These are phyloP conservation scores for Pachycephus smyrnensis DNA, from an alignment of 2,888 invertebrate species.

Conservation along the genomic window DNA sequence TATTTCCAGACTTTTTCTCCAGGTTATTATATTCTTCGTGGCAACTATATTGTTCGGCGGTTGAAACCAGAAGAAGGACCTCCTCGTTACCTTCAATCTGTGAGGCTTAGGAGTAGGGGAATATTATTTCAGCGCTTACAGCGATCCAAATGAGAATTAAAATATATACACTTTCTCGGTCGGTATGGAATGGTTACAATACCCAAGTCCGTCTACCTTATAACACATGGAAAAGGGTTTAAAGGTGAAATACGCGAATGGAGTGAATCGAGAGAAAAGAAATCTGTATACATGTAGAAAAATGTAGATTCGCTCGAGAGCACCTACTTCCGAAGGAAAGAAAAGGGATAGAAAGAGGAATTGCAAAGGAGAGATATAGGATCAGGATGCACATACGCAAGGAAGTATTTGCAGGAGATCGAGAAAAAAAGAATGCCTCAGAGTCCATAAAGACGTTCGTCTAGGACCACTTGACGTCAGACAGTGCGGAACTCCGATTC, in stretches of 20 bases:
- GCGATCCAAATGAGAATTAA: too few species aligned
- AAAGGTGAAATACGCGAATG: neutral
- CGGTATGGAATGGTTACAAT: too few species aligned
- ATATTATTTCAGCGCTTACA: too few species aligned
- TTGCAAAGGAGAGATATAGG: constrained; percentile 5
- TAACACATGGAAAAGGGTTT: neutral
- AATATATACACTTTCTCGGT: too few species aligned
- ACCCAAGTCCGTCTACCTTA: neutral
- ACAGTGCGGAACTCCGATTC: constrained; percentile 50
- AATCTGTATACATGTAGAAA: neutral
- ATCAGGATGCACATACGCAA: neutral
- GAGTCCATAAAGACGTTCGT: constrained; percentile 49
- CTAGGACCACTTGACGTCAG: constrained; percentile 51
- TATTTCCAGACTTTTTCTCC: too few species aligned
- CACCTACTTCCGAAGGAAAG: neutral
- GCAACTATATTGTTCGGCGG: too few species aligned
- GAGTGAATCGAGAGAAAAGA: neutral
- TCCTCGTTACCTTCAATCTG: too few species aligned
- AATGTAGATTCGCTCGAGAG: neutral
- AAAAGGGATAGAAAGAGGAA: neutral
- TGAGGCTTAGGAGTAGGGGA: too few species aligned
- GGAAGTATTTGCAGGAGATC: neutral
- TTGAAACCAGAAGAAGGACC: too few species aligned
- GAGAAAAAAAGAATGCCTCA: neutral
- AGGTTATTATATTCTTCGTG: too few species aligned